Evolutionary conservation across 2,113 vertebrate species (phyloP), one percentile per base, ranked within the genome.

Genomic region (Brienomyrus brachyistius): DNA sequence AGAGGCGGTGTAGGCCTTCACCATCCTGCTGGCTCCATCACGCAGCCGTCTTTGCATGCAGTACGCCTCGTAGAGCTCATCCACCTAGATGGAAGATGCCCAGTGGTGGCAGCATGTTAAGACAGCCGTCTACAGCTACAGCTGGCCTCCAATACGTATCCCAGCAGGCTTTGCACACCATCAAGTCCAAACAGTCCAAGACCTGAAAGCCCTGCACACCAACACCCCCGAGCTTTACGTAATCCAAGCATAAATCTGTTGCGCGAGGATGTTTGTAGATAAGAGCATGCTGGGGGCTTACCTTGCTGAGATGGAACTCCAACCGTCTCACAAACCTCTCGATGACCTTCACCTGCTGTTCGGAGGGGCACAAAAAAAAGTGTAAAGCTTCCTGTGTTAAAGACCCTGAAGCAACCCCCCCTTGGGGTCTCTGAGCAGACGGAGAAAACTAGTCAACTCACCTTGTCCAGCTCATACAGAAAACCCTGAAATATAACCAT

Each of bases 231-330:
- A 19, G 13, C 31, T 17, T 40, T 80, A 80, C 35, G 43, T 35
- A 43, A 80, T 31, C 31, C 31, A 43, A 80, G 13, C 74, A 43
- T 15, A 19, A 35, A 19, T 43, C 74, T 43, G 74, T 35, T 43
- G 40, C 8, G 74, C 17, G 17, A 80, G 35, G 40, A 84, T 45
- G 45, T n/a, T 21, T 47, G 45, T 23, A 45, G 35, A 84, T 47
- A 27, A 48, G 4, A 13, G 27, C 47, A 19, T 13, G 50, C 85
- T 87, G 40, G 62, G 11, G 9, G 88, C 91, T 91, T 95, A 99
- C 98, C 97, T 99, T 99, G 93, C 98, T 99, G 66, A 98, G 97
- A 4, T 99, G 98, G 92, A 99, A 99, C 94, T 99, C 98, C 91
- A 99, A 94, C 52, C 97, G 95, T 80, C 98, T 95, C 89, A 99